Base-by-base conservation (phyloP, 2,888 invertebrate species). In the Dione vanillae region DNA sequence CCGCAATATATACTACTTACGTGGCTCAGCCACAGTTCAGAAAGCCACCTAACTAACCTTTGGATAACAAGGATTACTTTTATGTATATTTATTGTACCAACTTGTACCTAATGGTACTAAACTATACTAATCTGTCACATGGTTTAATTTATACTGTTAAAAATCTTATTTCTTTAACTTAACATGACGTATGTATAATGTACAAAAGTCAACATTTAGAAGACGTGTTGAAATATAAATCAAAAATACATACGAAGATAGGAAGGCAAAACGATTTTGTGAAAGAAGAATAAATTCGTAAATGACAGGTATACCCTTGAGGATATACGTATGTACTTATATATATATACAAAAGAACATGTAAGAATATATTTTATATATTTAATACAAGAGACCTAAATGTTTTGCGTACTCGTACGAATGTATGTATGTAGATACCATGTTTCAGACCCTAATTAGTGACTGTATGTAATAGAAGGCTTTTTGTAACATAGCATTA, bases 1-100 rank as follows among this genome's bases (percentile, higher is more conserved):
- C 43, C 61, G 27, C n/a, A 27, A 43, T 45, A 61, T 61, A 61
- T 61, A 61, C 61, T 45, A 61, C 61, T 61, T 61, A 45, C 27
- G n/a, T 45, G 20, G 43, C 45, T 61, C 2, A 5, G 20, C 27
- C 27, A 20, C 20, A 27, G n/a, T 27, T 61, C 45, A 10, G 45
- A 61, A 61, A 45, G 27, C 43, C 61, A 45, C n/a, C 61, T n/a
- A 27, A 43, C 20, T 59, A 61, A 43, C 61, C 45, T n/a, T 61
- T 2, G n/a, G 27, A 61, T 45, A 35, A 11, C 27, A n/a, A 27
- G 59, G 59, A 59, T 43, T 59, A 43, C 43, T 59, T 20, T 59
- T 20, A 41, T 59, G 20, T 59, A 11, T 43, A n/a, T 45, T 43
- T 43, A 54, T 54, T 54, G 35, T n/a, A 54, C 35, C 14, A 54